Percentiles rank a stretch among this genome's conserved stretches.
Conservation (phyloP, 2,797 vertebrate species). For the Masticophis lateralis region DNA sequence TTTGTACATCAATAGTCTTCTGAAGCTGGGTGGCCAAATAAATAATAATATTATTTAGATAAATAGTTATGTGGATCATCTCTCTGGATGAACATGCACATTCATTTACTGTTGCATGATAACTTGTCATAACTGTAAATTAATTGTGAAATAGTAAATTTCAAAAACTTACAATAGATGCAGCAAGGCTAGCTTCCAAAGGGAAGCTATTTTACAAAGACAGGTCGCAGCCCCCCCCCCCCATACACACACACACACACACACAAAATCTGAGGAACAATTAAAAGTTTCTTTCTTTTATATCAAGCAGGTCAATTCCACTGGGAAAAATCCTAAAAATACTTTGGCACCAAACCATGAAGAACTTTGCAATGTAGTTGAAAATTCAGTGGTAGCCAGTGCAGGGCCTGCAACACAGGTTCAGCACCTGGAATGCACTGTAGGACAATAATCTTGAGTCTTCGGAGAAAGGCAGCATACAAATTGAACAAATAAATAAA, state of each 20-base stretch:
- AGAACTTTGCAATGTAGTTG: background rate
- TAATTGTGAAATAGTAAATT: background rate
- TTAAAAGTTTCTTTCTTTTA: background rate
- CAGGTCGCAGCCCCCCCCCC: fast-evolving
- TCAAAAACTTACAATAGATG: background rate
- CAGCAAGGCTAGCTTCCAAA: background rate
- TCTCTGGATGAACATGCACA: background rate
- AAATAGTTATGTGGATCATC: background rate
- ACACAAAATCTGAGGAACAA: background rate
- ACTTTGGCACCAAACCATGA: background rate
- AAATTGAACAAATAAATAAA: too few relatives aligned
- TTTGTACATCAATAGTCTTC: background rate
- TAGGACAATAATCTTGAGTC: background rate
- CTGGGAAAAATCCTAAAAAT: background rate
- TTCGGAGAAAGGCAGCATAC: too few relatives aligned
- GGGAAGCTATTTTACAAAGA: background rate
- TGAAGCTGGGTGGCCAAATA: background rate
- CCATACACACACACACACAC: background rate
- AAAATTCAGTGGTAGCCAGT: background rate
- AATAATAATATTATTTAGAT: too few relatives aligned
- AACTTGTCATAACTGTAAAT: background rate
- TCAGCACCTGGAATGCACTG: background rate
- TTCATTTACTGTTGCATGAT: background rate
- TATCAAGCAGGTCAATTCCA: background rate
- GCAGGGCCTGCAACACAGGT: background rate